phyloP scores from a whole-genome alignment of 2,113 vertebrate species.

The Echinops telfairi region DNA sequence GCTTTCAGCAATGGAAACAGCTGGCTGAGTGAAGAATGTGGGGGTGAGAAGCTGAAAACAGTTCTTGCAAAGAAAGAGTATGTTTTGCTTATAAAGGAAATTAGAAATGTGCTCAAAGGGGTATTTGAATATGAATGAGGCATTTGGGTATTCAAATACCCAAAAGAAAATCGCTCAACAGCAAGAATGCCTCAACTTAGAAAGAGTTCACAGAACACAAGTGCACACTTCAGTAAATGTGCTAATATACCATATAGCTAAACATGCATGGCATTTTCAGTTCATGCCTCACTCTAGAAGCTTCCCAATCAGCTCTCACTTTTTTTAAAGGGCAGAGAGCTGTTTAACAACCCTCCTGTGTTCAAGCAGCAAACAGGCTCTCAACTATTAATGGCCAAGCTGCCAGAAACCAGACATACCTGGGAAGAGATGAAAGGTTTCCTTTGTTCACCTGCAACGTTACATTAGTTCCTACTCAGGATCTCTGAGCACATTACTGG shows the following conservation, averaged over 20 bases:
- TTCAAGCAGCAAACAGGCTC: slow-evolving; percentile 75
- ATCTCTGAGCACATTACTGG: slow-evolving; percentile 76
- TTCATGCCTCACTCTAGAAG: slow-evolving; percentile 64
- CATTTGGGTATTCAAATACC: slow-evolving; percentile 67
- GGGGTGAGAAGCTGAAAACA: slow-evolving; percentile 54
- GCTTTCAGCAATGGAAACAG: slow-evolving; percentile 67
- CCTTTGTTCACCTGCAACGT: slow-evolving; percentile 68
- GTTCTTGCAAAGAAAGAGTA: slow-evolving; percentile 53
- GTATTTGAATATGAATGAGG: slow-evolving; percentile 72
- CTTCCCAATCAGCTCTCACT: slow-evolving; percentile 60
- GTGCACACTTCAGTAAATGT: slow-evolving; percentile 69
- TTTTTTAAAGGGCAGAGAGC: slow-evolving; percentile 69
- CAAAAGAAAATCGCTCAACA: slow-evolving; percentile 61
- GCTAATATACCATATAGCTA: slow-evolving; percentile 73
- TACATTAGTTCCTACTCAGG: slow-evolving; percentile 71
- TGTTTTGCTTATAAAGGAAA: slow-evolving; percentile 74
- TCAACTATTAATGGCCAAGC: slow-evolving; percentile 75
- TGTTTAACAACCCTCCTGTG: slow-evolving; percentile 76
- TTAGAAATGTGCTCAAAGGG: slow-evolving; percentile 60
- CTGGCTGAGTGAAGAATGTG: slow-evolving; percentile 35
- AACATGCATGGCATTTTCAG: slow-evolving; percentile 62
- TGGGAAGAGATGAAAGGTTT: slow-evolving; percentile 80
- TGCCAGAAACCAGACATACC: slow-evolving; percentile 75
- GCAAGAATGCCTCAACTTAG: slow-evolving; percentile 62
- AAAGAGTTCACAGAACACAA: slow-evolving; percentile 67